Percentiles rank a stretch among this genome's conserved stretches.
phyloP scores from a whole-genome alignment of 1,140 invertebrate genomes.

The Diuraphis noxia region DNA sequence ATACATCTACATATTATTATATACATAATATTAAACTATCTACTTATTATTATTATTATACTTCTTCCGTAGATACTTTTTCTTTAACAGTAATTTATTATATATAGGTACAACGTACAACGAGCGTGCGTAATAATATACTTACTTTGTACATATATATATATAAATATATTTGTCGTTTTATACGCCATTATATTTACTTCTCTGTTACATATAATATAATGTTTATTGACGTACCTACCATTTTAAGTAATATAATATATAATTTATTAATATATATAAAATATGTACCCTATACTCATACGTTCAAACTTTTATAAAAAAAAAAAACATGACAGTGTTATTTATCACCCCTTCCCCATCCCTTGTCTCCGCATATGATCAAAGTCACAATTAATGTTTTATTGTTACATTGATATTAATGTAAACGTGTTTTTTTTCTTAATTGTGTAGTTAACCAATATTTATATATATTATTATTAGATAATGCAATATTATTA shows the following conservation, averaged over 20 bases:
- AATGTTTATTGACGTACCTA: constrained; percentile 3
- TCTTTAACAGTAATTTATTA: constrained; percentile 10
- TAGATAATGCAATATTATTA: constrained; percentile 18
- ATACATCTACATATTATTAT: constrained; percentile 11
- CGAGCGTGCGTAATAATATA: neutral
- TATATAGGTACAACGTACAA: neutral
- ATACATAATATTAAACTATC: constrained; percentile 3
- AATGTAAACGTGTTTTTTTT: neutral
- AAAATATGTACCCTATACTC: neutral
- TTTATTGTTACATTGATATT: constrained; percentile 10
- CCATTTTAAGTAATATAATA: constrained; percentile 3
- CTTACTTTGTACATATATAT: constrained; percentile 4
- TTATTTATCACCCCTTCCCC: neutral
- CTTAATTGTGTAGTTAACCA: neutral
- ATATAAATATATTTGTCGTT: constrained; percentile 11
- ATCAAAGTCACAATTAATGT: neutral
- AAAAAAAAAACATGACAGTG: neutral
- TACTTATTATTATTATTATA: constrained; percentile 8
- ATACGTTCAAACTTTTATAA: neutral
- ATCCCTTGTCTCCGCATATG: neutral
- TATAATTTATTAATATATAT: neutral
- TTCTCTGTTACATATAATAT: constrained; percentile 10
- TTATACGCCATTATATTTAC: neutral
- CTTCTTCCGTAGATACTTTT: constrained; percentile 8
- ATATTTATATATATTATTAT: constrained; percentile 9